These are phyloP conservation scores for Neodontobutis hainanensis DNA, from an alignment of 2,113 vertebrate genomes.

Conservation along the genomic window DNA sequence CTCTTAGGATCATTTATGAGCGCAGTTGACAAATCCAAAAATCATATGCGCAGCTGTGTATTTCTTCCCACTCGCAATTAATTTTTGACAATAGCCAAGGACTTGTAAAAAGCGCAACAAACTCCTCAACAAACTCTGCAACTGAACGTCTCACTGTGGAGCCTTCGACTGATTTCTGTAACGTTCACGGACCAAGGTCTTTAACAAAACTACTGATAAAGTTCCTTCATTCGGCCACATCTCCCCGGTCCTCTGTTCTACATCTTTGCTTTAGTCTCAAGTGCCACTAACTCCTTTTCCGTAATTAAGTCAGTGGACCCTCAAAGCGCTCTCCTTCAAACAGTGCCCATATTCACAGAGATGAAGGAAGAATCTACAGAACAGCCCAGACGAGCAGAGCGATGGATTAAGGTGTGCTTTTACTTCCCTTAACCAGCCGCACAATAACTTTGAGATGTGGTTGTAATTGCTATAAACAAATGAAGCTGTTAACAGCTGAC, in stretches of 20 bases:
- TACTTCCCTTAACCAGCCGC: constrained; percentile 26
- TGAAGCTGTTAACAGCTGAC: constrained; percentile 42
- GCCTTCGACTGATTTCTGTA: constrained; percentile 37
- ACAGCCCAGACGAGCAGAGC: constrained; percentile 23
- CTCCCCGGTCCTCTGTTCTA: constrained; percentile 33
- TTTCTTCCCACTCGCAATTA: constrained; percentile 36
- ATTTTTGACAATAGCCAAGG: constrained; percentile 39
- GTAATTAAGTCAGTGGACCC: constrained; percentile 75
- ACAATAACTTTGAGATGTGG: constrained; percentile 34
- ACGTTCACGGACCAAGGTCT: constrained; percentile 31
- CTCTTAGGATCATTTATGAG: constrained; percentile 45
- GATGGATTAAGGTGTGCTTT: constrained; percentile 27
- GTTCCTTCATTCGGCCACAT: constrained; percentile 32
- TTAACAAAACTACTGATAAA: constrained; percentile 59
- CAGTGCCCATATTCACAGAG: constrained; percentile 44
- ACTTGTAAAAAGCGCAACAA: constrained; percentile 46
- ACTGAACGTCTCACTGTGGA: constrained; percentile 40
- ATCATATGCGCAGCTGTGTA: constrained; percentile 22
- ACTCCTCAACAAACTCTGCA: constrained; percentile 7
- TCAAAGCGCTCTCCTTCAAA: constrained; percentile 68
- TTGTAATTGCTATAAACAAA: constrained; percentile 55
- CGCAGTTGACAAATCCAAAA: constrained; percentile 1
- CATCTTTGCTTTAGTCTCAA: constrained; percentile 64
- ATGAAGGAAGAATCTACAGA: constrained; percentile 42
- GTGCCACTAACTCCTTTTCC: constrained; percentile 74